These are phyloP conservation scores for Nasonovia ribisnigri DNA, from an alignment of 2,888 invertebrate genomes.

Conservation along the genomic window DNA sequence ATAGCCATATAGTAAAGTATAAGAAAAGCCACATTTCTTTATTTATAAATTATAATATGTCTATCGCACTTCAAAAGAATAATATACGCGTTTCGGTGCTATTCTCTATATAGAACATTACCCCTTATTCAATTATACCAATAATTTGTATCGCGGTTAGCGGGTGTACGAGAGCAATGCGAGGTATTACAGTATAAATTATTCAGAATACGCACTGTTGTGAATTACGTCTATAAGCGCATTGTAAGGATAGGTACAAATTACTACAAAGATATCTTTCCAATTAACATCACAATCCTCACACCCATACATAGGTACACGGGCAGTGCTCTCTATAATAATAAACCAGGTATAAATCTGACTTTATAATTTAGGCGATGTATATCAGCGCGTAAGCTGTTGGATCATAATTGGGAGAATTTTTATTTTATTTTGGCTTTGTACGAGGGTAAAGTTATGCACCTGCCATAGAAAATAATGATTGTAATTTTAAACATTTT, in stretches of 20 bases:
- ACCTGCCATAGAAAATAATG: background rate
- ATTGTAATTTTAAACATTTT: background rate
- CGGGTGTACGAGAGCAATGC: rapidly evolving
- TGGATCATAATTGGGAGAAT: background rate
- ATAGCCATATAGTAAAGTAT: background rate
- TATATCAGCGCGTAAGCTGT: background rate
- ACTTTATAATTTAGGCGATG: background rate
- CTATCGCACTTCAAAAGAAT: background rate
- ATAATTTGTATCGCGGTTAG: too few relatives aligned
- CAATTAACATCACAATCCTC: background rate
- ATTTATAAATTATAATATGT: background rate
- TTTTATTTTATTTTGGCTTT: background rate
- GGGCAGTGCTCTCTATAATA: background rate
- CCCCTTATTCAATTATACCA: background rate
- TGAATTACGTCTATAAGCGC: background rate
- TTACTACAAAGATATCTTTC: background rate
- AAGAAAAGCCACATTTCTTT: background rate
- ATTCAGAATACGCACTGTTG: background rate
- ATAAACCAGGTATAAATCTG: background rate
- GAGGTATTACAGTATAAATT: background rate
- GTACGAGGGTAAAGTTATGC: background rate
- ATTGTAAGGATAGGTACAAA: background rate
- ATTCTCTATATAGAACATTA: background rate
- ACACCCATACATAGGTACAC: background rate
- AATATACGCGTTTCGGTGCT: background rate